A percentile compares a stretch with the other conserved stretches of the same genome.
Conservation (phyloP, 2,888 invertebrate species). For the Automeris io region DNA sequence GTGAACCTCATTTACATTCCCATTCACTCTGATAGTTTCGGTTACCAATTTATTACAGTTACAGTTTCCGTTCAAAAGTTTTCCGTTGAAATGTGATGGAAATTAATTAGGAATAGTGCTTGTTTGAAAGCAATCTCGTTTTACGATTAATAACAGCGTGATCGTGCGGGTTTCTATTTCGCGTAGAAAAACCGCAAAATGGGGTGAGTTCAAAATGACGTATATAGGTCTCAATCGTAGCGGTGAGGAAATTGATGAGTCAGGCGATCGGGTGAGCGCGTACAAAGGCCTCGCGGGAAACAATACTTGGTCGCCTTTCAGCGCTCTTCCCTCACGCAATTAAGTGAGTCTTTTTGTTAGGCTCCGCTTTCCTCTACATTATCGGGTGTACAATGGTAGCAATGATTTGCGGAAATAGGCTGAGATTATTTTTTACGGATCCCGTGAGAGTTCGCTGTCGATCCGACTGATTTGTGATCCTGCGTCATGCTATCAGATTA, state of each 20-base stretch:
- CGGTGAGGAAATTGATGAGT: conserved; percentile 65
- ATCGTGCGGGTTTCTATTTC: conserved; percentile 21
- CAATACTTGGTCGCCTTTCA: conserved; percentile 60
- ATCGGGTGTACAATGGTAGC: conserved; percentile 64
- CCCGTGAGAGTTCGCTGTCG: conserved; percentile 37
- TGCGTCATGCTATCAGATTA: conserved; percentile 48
- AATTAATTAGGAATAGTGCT: not conserved
- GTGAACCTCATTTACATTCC: not conserved
- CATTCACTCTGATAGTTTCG: not conserved
- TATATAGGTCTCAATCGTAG: conserved; percentile 51
- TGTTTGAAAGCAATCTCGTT: conserved; percentile 14
- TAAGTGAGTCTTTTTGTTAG: conserved; percentile 71
- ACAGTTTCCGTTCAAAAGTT: not conserved
- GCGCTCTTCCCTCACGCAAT: conserved; percentile 63
- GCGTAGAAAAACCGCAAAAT: conserved; percentile 14
- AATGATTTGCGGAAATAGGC: conserved; percentile 70
- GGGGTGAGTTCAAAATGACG: conserved; percentile 25
- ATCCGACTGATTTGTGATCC: conserved; percentile 55
- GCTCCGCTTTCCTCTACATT: conserved; percentile 59
- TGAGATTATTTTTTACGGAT: conserved; percentile 56
- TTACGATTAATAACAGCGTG: conserved; percentile 32
- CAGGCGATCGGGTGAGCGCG: conserved; percentile 45
- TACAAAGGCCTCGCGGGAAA: conserved; percentile 65
- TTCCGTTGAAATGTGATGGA: conserved; percentile 1
- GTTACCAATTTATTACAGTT: not conserved